phyloP scores from a whole-genome alignment of 2,888 invertebrate species.

The Chymomyza amoena region DNA sequence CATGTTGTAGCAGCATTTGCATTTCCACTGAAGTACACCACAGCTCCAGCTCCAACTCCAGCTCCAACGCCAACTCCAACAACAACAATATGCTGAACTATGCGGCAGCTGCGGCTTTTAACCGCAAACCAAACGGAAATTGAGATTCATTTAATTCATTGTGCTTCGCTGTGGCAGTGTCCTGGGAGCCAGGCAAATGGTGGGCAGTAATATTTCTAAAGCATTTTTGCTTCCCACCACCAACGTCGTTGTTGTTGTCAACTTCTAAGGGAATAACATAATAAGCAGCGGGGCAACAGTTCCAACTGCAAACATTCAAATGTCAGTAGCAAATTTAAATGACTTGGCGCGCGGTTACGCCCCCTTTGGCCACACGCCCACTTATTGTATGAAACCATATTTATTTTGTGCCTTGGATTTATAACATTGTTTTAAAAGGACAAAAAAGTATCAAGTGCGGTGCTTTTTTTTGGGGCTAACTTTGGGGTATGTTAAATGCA shows the following conservation, averaged over 20 bases:
- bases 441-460: not conserved
- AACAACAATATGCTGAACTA: constrained; percentile 21
- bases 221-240: not conserved
- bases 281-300: constrained; percentile 27
- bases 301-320: constrained; percentile 9
- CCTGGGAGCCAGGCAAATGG: not conserved
- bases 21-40: constrained; percentile 36
- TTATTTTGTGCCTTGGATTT: not conserved
- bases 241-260: constrained; percentile 45
- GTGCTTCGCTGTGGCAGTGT: constrained; percentile 28
- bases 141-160: constrained; percentile 74
- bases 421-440: not conserved
- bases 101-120: constrained; percentile 60
- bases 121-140: constrained; percentile 73
- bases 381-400: not conserved
- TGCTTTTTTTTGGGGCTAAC: too few species aligned
- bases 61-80: constrained; percentile 6
- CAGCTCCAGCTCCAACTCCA: too few species aligned
- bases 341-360: constrained; percentile 31
- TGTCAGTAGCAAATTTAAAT: constrained; percentile 64
- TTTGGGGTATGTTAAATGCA: too few species aligned
- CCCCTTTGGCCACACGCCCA: not conserved
- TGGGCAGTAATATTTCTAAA: not conserved
- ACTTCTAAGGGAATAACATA: constrained; percentile 38
- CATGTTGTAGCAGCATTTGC: constrained; percentile 51